Evolutionary conservation across 2,113 vertebrate genomes (phyloP), one percentile per base, ranked within the genome.

Genomic region (Engystomops pustulosus): DNA sequence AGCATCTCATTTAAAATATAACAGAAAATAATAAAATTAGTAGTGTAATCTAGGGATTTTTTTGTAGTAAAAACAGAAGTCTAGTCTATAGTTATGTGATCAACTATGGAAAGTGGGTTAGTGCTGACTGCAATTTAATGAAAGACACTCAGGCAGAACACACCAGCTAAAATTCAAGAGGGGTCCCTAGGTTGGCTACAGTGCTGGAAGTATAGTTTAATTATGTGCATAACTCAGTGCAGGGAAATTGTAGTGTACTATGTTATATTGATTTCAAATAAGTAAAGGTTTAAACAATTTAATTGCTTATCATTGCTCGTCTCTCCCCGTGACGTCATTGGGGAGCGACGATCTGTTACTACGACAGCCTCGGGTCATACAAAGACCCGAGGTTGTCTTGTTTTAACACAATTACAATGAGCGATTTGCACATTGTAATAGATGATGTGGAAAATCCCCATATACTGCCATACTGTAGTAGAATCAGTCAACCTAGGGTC

Each of bases 221-320:
- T 65, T 79, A 79, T 65, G 25, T 67, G 77, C 55, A 79, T 79
- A 79, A 30, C 58, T 45, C 55, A 67, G 45, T 45, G n/a, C 18
- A 62, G 55, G 65, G 7, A 9, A 5, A 47, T 41, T 36, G 23
- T 20, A 53, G 32, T 55, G n/a, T 41, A 18, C 51, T 60, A 58
- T 78, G 51, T 25, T 34, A 78, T 41, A 78, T 41, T 78, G 32
- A 78, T 60, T 78, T 41, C 53, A 60, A 60, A 34, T n/a, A n/a
- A n/a, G n/a, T n/a, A n/a, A n/a, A n/a, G n/a, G n/a, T n/a, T n/a
- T n/a, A n/a, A n/a, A n/a, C n/a, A n/a, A n/a, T n/a, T n/a, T n/a
- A n/a, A n/a, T n/a, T n/a, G n/a, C n/a, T n/a, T n/a, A n/a, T n/a
- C n/a, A n/a, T n/a, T n/a, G n/a, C n/a, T n/a, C n/a, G n/a, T n/a